Evolutionary conservation across 2,797 vertebrate species (phyloP), one percentile per base, ranked within the genome.

Genomic region (Amblyopsis hoosieri): DNA sequence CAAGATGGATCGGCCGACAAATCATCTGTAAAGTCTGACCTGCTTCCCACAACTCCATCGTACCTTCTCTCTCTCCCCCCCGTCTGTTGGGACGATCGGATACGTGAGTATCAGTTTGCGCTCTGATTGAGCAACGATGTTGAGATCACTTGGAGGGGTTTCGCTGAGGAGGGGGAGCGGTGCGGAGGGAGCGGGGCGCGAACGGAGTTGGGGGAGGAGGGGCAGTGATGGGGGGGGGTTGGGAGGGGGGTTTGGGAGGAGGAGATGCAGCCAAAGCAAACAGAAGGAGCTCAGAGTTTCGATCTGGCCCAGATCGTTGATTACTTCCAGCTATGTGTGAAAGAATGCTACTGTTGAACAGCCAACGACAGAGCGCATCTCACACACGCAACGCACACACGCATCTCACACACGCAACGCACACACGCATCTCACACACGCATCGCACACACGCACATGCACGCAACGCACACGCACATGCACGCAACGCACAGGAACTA

Each of bases 231-330:
- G 62, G 53, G 31, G n/a, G 17, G 17, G 17, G 17, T 17, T 17
- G 17, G 17, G 17, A 17, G 17, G 17, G 17, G 48, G 8, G 51
- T 75, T 79, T 69, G 78, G 19, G 19, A 23, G 19, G 2, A 23
- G 19, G 86, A 83, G 83, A 64, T 48, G 54, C 59, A 62, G 93
- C 93, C 94, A 94, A 94, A 91, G 82, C 86, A 94, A 95, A 94
- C 89, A 93, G 69, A 75, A 73, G 86, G 84, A 85, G 88, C 81
- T 87, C 55, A 3, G 88, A 87, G 80, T 85, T 72, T 87, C 82
- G 90, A 86, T 93, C 81, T 87, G 87, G 59, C 62, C 65, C 69
- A 17, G 51, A 56, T 75, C 23, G 23, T 66, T 82, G 85, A 93
- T 91, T 85, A 87, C 88, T 87, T 90, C 85, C 85, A 88, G 88